phyloP scores from a whole-genome alignment of 2,797 vertebrate species.

The Novumbra hubbsi region DNA sequence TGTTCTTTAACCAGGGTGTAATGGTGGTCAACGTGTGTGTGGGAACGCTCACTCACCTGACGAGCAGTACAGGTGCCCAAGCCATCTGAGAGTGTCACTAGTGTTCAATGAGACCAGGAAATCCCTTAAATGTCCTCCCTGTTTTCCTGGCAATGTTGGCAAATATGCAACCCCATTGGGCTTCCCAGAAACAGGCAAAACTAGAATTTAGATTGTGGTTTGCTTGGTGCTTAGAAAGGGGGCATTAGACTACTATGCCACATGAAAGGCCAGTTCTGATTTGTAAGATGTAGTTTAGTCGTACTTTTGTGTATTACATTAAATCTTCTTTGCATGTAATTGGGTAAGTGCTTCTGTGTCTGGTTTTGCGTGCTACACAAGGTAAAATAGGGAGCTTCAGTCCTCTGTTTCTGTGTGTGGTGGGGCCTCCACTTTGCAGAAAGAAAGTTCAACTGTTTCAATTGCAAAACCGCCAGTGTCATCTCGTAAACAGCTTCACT shows the following conservation, averaged over 20 bases:
- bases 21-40: no score
- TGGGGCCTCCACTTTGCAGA: not conserved
- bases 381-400: not conserved
- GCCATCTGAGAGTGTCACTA: no score
- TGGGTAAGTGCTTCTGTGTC: not conserved
- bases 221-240: not conserved
- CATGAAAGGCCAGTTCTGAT: not conserved
- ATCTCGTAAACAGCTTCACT: not conserved
- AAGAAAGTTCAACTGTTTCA: not conserved
- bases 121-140: no score
- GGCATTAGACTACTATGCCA: no score
- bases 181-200: no score
- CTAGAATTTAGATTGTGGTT: no score
- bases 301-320: not conserved
- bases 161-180: no score
- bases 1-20: no score
- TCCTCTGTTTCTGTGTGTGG: not conserved
- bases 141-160: no score
- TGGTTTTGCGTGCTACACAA: not conserved
- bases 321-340: not conserved
- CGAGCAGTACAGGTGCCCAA: no score
- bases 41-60: no score
- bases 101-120: no score
- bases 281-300: not conserved
- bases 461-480: not conserved